phyloP scores from a whole-genome alignment of 2,113 vertebrate species.

The Raja brachyura region DNA sequence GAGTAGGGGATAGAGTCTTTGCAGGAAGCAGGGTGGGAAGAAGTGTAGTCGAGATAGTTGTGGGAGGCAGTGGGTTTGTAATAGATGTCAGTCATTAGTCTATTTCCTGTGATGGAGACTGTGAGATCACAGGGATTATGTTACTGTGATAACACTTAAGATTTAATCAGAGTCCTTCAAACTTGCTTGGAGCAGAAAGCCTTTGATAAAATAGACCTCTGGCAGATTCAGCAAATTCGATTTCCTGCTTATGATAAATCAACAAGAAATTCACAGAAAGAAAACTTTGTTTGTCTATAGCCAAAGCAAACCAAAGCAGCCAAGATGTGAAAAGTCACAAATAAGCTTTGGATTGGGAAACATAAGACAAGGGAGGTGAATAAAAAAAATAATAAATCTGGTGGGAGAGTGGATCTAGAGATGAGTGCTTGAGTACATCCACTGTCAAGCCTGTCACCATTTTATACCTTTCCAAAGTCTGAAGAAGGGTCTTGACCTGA shows the following conservation, averaged over 20 bases:
- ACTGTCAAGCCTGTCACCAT: not conserved
- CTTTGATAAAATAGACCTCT: not conserved
- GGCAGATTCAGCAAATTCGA: not conserved
- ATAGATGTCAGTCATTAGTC: no score
- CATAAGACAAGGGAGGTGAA: no score
- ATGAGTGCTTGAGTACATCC: not conserved
- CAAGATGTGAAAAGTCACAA: not conserved
- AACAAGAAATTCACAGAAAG: not conserved
- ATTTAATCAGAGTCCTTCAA: not conserved
- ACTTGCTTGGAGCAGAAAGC: not conserved
- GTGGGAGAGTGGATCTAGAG: no score
- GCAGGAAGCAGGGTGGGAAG: no score
- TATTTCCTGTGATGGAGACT: no score
- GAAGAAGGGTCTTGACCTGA: no score
- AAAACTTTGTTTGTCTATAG: not conserved
- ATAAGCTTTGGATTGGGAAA: not conserved
- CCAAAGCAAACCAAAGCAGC: not conserved
- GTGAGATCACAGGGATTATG: not conserved
- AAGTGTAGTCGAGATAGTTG: no score
- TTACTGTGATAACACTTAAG: not conserved
- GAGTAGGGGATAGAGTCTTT: no score
- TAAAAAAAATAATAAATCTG: no score
- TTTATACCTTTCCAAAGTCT: not conserved
- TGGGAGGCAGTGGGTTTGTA: no score
- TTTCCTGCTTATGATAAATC: conserved; percentile 7